These are phyloP conservation scores for Agonum fuliginosum DNA, from an alignment of 2,888 invertebrate genomes.

Conservation along the genomic window DNA sequence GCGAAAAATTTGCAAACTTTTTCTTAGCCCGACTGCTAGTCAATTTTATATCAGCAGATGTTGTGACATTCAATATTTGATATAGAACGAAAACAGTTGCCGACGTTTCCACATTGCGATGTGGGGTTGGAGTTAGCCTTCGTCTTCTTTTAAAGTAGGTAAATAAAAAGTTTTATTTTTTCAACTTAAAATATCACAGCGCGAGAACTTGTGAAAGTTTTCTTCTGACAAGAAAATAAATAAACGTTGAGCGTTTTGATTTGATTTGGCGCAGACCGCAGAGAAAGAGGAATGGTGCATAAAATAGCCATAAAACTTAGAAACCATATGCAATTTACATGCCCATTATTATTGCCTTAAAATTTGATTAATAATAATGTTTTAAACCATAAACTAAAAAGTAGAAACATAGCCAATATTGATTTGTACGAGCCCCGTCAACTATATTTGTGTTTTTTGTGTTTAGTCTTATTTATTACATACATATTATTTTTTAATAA, in stretches of 20 bases:
- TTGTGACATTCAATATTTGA: conserved; percentile 60
- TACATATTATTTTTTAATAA: too few species aligned
- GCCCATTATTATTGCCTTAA: too few species aligned
- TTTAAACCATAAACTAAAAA: too few species aligned
- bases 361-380: too few species aligned
- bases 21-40: conserved; percentile 44
- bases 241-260: conserved; percentile 43
- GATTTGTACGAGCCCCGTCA: too few species aligned
- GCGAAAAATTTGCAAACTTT: conserved; percentile 56
- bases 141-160: conserved; percentile 52
- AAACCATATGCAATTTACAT: not conserved
- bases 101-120: conserved; percentile 33
- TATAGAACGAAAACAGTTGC: conserved; percentile 49
- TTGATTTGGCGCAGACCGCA: conserved; percentile 18
- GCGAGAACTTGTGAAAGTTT: conserved; percentile 38
- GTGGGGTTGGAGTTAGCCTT: conserved; percentile 20
- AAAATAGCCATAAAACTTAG: not conserved
- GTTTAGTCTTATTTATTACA: too few species aligned
- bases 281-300: conserved; percentile 20
- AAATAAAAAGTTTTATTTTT: conserved; percentile 57
- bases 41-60: conserved; percentile 59
- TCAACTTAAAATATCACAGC: conserved; percentile 47
- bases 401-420: too few species aligned
- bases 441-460: too few species aligned
- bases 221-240: conserved; percentile 50